A percentile compares a stretch with the other conserved stretches of the same genome.
phyloP scores from a whole-genome alignment of 2,113 vertebrate species.

The Amazona vittata region DNA sequence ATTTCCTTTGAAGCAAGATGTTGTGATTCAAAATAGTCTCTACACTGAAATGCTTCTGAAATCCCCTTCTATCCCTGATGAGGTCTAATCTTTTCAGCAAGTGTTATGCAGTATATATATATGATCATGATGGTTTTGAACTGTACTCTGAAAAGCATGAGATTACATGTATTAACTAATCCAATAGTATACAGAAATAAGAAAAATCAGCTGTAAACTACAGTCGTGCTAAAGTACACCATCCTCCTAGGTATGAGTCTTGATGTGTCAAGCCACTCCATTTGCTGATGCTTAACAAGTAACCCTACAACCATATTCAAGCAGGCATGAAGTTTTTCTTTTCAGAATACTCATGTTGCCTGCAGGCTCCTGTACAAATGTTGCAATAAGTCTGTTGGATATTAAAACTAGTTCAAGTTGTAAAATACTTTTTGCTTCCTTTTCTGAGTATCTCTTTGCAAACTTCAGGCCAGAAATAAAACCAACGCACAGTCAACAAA shows the following conservation, averaged over 20 bases:
- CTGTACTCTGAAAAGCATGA: neutral
- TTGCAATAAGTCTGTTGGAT: conserved; percentile 39
- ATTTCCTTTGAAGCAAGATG: neutral
- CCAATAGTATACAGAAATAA: neutral
- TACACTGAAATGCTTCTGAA: neutral
- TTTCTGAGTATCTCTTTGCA: conserved; percentile 59
- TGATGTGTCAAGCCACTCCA: conserved; percentile 38
- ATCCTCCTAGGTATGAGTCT: neutral
- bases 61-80: rapidly evolving
- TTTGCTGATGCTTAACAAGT: conserved; percentile 50
- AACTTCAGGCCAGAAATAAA: conserved; percentile 67
- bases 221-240: conserved; percentile 44
- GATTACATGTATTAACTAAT: neutral
- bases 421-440: conserved; percentile 69
- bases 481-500: conserved; percentile 18
- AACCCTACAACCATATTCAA: conserved; percentile 43
- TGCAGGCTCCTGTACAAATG: conserved; percentile 39
- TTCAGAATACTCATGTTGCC: conserved; percentile 36
- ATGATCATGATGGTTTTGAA: neutral
- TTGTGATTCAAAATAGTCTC: neutral
- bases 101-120: neutral
- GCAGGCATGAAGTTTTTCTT: conserved; percentile 41
- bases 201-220: neutral
- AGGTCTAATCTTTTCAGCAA: neutral
- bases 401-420: conserved; percentile 48